Base-by-base conservation (phyloP, 1,140 invertebrate species). In the Odontomachus brunneus region DNA sequence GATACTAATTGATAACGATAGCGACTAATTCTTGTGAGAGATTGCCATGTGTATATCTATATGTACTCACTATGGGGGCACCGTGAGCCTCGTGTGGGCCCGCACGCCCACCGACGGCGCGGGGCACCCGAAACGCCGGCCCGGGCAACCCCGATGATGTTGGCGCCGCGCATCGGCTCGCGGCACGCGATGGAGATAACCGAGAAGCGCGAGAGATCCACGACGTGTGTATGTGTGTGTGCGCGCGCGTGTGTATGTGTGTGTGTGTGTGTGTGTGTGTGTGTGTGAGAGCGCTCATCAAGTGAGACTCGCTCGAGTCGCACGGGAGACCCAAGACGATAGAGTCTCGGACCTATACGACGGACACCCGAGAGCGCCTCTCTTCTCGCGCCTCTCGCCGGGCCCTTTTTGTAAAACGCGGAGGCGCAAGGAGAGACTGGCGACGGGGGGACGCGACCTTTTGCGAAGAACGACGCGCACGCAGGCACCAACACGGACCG, bases 1-100 rank as follows among this genome's bases (percentile, higher is more conserved):
- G 91, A 93, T 92, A 93, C 90, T 93, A 93, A 93, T 91, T 91
- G 92, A 93, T 93, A 93, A 93, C 88, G 90, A 93, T 93, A 93
- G 93, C 86, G 91, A 92, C 89, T 93, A 93, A 93, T 93, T 93
- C 91, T 93, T 93, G 93, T 93, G 93, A 94, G 93, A 94, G 91
- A 92, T 94, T 93, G 93, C 92, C 92, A 94, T 93, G 92, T 94
- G 92, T 94, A 94, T 93, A 94, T 94, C 92, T 88, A 93, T 93
- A 93, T 94, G 92, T 93, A 93, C 89, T 94, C 92, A 92, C 92
- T 94, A 93, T 90, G 84, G 91, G 90, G 90, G 89, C 89, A 90
- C 92, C 90, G 90, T 90, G 83, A 86, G 86, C 89, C 86, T 84
- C 78, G 73, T 14, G 86, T 71, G 78, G 55, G 86, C 88, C 84